Evolutionary conservation across 2,888 invertebrate genomes (phyloP), one percentile per base, ranked within the genome.

Genomic region (Hofmannophila pseudospretella): DNA sequence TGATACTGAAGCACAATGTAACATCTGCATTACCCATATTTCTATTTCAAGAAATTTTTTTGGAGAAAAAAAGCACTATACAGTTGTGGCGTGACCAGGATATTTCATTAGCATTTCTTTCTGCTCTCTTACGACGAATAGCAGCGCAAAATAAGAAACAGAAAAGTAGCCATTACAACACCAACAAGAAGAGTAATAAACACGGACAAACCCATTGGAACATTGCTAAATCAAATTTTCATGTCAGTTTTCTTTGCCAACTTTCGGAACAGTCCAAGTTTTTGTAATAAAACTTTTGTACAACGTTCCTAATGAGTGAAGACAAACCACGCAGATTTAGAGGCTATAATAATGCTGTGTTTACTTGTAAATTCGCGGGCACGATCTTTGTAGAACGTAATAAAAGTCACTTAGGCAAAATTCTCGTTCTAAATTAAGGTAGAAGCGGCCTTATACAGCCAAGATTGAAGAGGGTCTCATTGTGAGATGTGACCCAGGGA

Each of bases 381-480:
- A 12, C 44, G 55, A 50, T 54, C 52, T 59, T 57, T 49, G 53
- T 54, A 42, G 44, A 42, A 47, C 39, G 57, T 47, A 59, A 63
- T 67, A 64, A 67, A 69, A 67, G 62, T 65, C 64, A 66, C 55
- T 65, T 60, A 54, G 48, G 49, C 44, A 54, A 47, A 58, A 58
- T 66, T 60, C 59, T 50, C 54, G 43, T 51, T 50, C 50, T 56
- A 63, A 66, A 63, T 65, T 60, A 62, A 62, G 61, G 62, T 60
- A 45, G 47, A 54, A 56, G 44, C 40, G 42, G 47, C 46, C 49
- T 42, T 45, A 42, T 44, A 49, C 50, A 45, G 54, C 37, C 46
- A 56, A 64, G 66, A 65, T 63, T 67, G 65, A 67, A 58, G 57
- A 66, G 66, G 66, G 66, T 67, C 51, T 49, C 51, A 51, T 57